phyloP scores from a whole-genome alignment of 1,140 invertebrate genomes.

The Battus philenor region DNA sequence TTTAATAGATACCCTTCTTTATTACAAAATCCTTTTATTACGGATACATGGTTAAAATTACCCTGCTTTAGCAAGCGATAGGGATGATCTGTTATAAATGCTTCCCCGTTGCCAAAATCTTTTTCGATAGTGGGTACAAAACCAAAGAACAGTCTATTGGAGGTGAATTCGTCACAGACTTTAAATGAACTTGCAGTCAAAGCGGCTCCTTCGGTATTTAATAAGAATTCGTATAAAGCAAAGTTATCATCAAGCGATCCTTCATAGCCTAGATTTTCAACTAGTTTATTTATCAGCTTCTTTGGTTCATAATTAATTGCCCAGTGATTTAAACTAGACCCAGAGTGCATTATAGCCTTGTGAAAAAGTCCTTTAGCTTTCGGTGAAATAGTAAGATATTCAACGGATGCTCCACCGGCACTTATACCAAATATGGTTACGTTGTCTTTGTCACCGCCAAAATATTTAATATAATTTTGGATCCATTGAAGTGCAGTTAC shows the following conservation, averaged over 20 bases:
- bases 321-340: slow-evolving; percentile 46
- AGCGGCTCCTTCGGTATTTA: background rate
- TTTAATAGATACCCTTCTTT: slow-evolving; percentile 55
- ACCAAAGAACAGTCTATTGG: slow-evolving; percentile 25
- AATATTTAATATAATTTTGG: slow-evolving; percentile 50
- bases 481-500: slow-evolving; percentile 55
- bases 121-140: slow-evolving; percentile 61
- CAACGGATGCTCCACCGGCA: slow-evolving; percentile 63
- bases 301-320: slow-evolving; percentile 29
- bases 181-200: slow-evolving; percentile 1
- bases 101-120: slow-evolving; percentile 46
- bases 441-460: slow-evolving; percentile 52
- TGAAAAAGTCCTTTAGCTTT: slow-evolving; percentile 35
- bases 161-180: slow-evolving; percentile 9
- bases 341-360: slow-evolving; percentile 39
- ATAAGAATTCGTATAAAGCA: slow-evolving; percentile 1
- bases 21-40: slow-evolving; percentile 71
- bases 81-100: slow-evolving; percentile 75
- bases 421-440: slow-evolving; percentile 73
- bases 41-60: slow-evolving; percentile 62
- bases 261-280: slow-evolving; percentile 25
- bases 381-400: slow-evolving; percentile 54
- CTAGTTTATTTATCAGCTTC: slow-evolving; percentile 19
- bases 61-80: slow-evolving; percentile 69
- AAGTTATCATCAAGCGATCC: slow-evolving; percentile 21